phyloP scores from a whole-genome alignment of 1,140 invertebrate genomes.

The Zaprionus inermis region DNA sequence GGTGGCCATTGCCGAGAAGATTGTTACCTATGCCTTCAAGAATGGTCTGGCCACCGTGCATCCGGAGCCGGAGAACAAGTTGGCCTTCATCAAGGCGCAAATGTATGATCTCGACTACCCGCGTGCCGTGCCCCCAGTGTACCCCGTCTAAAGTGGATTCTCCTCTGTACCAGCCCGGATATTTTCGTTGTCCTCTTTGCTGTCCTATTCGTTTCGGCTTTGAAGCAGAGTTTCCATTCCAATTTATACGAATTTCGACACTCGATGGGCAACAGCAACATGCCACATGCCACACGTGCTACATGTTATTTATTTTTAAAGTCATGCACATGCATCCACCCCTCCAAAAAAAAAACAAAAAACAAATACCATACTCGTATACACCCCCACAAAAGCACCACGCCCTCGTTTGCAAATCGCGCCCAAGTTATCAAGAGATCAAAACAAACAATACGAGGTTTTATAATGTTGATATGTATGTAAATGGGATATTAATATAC shows the following conservation, averaged over 20 bases:
- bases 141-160: conserved; percentile 57
- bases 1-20: conserved; percentile 92
- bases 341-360: background rate
- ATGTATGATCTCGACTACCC: conserved; percentile 91
- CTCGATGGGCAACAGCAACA: conserved; percentile 28
- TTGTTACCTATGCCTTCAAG: conserved; percentile 95
- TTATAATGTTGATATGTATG: conserved; percentile 59
- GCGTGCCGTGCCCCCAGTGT: conserved; percentile 86
- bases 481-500: conserved; percentile 76
- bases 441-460: conserved; percentile 33
- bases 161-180: background rate
- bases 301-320: conserved; percentile 76
- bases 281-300: conserved; percentile 43
- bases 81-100: conserved; percentile 91
- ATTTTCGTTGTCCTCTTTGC: background rate
- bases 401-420: conserved; percentile 6
- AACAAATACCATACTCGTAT: conserved; percentile 31
- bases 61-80: conserved; percentile 91
- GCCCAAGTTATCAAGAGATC: conserved; percentile 12
- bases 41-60: conserved; percentile 91
- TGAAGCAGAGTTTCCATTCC: conserved; percentile 50
- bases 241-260: conserved; percentile 36
- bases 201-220: background rate
- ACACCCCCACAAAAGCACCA: background rate
- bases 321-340: conserved; percentile 50